Base-by-base conservation (phyloP, 1,140 invertebrate species). In the Macrobrachium nipponense region DNA sequence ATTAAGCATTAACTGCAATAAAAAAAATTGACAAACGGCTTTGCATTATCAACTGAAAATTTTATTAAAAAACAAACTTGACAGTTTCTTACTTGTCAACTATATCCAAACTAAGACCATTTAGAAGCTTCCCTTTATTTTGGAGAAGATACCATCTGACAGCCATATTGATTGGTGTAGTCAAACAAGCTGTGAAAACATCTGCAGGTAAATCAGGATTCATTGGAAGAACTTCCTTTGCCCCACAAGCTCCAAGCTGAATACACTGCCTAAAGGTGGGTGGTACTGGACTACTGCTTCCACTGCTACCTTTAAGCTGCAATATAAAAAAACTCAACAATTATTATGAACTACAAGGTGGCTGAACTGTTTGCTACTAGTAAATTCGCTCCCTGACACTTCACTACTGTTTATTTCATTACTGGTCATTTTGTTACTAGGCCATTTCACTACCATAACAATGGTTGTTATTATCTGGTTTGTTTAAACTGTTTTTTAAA, bases 151-250 rank as follows among this genome's bases (percentile, higher is more conserved):
- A 95, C 97, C 97, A 99, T 90, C 96, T 94, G 66, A 99, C 92
- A 58, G 97, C 98, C 90, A 98, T 98, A 93, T 97, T 98, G 90
- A 99, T 98, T 58, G 98, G 98, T 20, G 98, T 99, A 23, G 98
- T 99, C 82, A 99, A 94, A 91, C 98, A 99, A 27, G 97, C 94
- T 27, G 98, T 99, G 92, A 99, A 99, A 70, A 99, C 93, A 93
- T 99, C 98, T 18, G 98, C 98, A n/a, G 98, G 98, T 88, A 99
- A 92, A 91, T 99, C 97, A 27, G 98, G 96, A 93, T 98, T 97
- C 96, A 98, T 98, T 8, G 98, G 98, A 87, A 99, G 93, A 88
- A 96, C 94, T 92, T 99, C 97, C 90, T 95, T 95, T 18, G 95
- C 94, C 51, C 95, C 94, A 92, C 98, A 99, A 23, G 98, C 98